A percentile compares a stretch with the other conserved stretches of the same genome.
Evolutionary conservation across 2,113 vertebrate genomes (phyloP).

Genomic region (Erythrolamprus reginae): DNA sequence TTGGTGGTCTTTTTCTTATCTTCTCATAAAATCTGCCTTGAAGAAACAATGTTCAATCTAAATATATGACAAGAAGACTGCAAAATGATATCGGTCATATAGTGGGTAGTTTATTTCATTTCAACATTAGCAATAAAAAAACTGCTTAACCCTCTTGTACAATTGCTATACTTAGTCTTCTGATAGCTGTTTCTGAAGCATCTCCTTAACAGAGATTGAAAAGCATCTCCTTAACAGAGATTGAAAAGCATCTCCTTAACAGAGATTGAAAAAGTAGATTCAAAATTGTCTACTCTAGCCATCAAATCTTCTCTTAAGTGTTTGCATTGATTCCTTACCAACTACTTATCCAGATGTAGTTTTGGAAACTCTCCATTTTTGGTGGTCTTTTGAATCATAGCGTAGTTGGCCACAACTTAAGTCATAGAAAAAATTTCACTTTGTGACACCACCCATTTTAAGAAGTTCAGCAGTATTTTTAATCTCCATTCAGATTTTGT

Average conservation of each 20-base stretch:
- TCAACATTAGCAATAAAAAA: constrained; percentile 14
- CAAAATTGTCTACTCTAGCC: constrained; percentile 10
- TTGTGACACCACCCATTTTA: constrained; percentile 55
- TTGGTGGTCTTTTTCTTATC: constrained; percentile 58
- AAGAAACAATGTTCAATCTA: constrained; percentile 52
- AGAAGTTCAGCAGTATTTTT: constrained; percentile 62
- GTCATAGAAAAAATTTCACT: constrained; percentile 46
- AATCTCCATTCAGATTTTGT: constrained; percentile 62
- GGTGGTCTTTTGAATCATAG: constrained; percentile 52
- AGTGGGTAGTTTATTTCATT: constrained; percentile 31
- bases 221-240: constrained; percentile 34
- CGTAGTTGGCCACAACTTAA: constrained; percentile 50
- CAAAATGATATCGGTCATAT: constrained; percentile 33
- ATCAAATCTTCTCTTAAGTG: constrained; percentile 33
- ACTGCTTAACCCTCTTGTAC: constrained; percentile 2
- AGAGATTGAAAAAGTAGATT: constrained; percentile 26
- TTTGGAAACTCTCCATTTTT: constrained; percentile 58
- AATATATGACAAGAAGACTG: constrained; percentile 59
- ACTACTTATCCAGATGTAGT: constrained; percentile 59
- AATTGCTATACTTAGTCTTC: constrained; percentile 42
- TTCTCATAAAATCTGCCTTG: constrained; percentile 57
- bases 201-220: too few species aligned
- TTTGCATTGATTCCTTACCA: constrained; percentile 53
- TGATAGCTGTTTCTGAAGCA: constrained; percentile 35
- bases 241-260: constrained; percentile 34